phyloP scores from a whole-genome alignment of 2,113 vertebrate species.

The Calyptomena viridis region DNA sequence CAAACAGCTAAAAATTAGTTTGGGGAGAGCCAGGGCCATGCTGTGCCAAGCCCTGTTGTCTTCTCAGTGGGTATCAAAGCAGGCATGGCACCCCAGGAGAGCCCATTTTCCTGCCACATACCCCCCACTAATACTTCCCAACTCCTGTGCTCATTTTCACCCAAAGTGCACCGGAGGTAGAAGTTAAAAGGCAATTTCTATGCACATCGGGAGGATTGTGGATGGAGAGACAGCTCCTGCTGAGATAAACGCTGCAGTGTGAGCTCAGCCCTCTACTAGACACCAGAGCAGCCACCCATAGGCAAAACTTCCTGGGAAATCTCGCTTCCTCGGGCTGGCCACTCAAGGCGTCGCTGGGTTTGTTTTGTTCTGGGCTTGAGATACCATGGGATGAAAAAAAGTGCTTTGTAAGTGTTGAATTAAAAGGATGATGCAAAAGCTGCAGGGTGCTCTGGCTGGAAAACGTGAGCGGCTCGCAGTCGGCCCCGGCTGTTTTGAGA shows the following conservation, averaged over 20 bases:
- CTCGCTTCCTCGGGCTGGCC: neutral
- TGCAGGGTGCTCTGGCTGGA: neutral
- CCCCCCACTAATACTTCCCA: neutral
- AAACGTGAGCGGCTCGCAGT: constrained; percentile 2
- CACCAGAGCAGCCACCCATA: neutral
- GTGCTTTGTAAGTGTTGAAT: constrained; percentile 7
- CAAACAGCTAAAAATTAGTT: neutral
- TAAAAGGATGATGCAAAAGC: constrained; percentile 46
- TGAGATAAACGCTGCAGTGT: neutral
- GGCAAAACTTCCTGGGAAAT: neutral
- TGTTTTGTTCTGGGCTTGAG: constrained; percentile 39
- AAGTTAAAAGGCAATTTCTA: constrained; percentile 50
- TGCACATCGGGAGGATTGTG: neutral
- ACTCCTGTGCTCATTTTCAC: constrained; percentile 16
- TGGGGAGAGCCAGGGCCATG: neutral
- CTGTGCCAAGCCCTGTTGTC: neutral
- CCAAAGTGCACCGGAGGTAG: neutral
- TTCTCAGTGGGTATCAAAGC: neutral
- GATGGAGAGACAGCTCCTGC: neutral
- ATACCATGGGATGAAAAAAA: neutral
- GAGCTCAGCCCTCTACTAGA: constrained; percentile 2
- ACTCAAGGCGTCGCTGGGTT: neutral
- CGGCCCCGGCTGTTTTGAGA: constrained; percentile 33
- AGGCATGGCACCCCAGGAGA: neutral
- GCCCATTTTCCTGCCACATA: neutral